Evolutionary conservation across 2,888 invertebrate species (phyloP).

Genomic region (Oscheius onirici): DNA sequence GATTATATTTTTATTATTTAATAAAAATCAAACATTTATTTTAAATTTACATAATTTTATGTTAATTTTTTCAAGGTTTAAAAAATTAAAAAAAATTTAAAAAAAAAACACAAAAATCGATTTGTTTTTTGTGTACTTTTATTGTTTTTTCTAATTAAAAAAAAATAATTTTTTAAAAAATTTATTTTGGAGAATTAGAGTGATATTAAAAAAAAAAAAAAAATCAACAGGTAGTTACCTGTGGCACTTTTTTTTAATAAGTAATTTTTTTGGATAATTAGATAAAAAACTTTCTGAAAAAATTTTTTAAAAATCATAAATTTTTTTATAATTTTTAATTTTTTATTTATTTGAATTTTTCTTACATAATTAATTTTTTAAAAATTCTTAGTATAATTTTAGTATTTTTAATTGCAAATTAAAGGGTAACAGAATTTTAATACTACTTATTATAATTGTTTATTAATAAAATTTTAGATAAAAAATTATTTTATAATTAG

Average conservation of each 20-base stretch:
- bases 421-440: constrained; percentile 47
- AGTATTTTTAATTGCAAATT: constrained; percentile 63
- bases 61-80: too few species aligned
- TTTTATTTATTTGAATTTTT: too few species aligned
- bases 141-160: constrained; percentile 49
- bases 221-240: too few species aligned
- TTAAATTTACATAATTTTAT: too few species aligned
- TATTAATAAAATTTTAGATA: neutral
- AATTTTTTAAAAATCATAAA: neutral
- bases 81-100: too few species aligned
- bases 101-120: too few species aligned
- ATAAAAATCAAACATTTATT: too few species aligned
- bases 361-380: neutral
- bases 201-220: neutral
- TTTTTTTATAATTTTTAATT: constrained; percentile 27
- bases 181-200: constrained; percentile 7
- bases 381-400: constrained; percentile 35
- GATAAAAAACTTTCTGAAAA: neutral
- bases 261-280: neutral
- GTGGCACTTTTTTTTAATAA: neutral
- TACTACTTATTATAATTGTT: neutral
- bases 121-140: constrained; percentile 30
- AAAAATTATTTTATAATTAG: neutral
- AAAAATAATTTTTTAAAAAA: constrained; percentile 41
- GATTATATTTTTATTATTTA: too few species aligned